A percentile compares a stretch with the other conserved stretches of the same genome.
Evolutionary conservation across 2,113 vertebrate genomes (phyloP).

Genomic region (Lutjanus erythropterus): DNA sequence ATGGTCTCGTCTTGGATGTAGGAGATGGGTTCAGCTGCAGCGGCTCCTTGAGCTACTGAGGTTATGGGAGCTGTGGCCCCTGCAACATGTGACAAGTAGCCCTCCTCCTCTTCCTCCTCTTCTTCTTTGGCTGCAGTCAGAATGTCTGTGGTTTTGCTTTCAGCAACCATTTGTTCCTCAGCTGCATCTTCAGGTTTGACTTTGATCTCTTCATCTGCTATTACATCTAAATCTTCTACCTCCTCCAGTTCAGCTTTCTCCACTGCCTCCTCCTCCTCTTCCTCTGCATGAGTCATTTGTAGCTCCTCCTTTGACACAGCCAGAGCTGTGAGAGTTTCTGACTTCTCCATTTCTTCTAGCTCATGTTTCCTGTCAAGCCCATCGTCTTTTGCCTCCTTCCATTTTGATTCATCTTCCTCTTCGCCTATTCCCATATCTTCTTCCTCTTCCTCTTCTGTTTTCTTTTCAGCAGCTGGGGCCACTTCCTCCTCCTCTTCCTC

Average conservation of each 20-base stretch:
- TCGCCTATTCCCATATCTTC: conserved; percentile 85
- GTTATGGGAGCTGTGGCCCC: conserved; percentile 84
- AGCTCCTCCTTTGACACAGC: conserved; percentile 64
- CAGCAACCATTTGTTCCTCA: conserved; percentile 59
- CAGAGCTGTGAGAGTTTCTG: conserved; percentile 63
- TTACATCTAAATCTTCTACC: conserved; percentile 88
- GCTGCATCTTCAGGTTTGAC: conserved; percentile 69
- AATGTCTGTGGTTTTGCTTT: conserved; percentile 58
- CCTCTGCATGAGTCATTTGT: conserved; percentile 79
- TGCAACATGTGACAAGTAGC: conserved; percentile 83
- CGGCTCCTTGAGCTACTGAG: conserved; percentile 77
- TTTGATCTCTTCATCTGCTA: conserved; percentile 83
- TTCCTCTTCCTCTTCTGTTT: conserved; percentile 70
- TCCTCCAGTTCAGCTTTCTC: conserved; percentile 94
- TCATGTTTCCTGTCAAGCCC: conserved; percentile 87
- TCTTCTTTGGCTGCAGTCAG: conserved; percentile 66
- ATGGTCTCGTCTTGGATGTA: conserved; percentile 98
- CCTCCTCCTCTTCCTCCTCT: conserved; percentile 72
- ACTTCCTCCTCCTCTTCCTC: conserved; percentile 79
- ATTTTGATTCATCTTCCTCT: conserved; percentile 79
- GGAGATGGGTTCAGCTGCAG: conserved; percentile 89
- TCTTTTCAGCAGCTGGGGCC: conserved; percentile 55
- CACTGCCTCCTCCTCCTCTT: conserved; percentile 86
- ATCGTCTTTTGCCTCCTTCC: conserved; percentile 78
- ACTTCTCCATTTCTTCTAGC: conserved; percentile 86